Evolutionary conservation across 1,140 invertebrate genomes (phyloP).

Genomic region (Bombus superbus): DNA sequence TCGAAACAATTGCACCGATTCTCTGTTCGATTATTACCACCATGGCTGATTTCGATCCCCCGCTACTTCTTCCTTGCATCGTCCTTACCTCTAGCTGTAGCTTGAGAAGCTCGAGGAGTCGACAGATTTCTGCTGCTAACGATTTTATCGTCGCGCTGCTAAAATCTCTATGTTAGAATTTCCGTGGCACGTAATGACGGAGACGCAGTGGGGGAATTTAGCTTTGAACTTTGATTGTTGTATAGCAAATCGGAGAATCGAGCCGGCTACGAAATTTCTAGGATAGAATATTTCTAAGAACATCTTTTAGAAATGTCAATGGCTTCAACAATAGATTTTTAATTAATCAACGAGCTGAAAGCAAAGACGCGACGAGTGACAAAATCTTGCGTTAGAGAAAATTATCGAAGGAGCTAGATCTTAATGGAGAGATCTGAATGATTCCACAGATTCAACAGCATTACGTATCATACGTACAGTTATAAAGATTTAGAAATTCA

Average conservation of each 20-base stretch:
- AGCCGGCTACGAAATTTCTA: too few relatives aligned
- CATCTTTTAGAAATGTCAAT: background rate
- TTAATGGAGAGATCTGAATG: too few relatives aligned
- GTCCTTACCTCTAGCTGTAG: background rate
- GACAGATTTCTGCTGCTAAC: background rate
- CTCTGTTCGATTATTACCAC: background rate
- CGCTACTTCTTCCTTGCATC: background rate
- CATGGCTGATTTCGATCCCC: background rate
- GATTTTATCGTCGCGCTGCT: background rate
- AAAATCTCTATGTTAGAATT: background rate
- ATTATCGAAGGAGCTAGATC: background rate
- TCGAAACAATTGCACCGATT: background rate
- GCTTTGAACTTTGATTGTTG: background rate
- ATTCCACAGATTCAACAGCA: too few relatives aligned
- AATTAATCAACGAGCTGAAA: background rate
- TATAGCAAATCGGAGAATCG: background rate
- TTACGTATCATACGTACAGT: too few relatives aligned
- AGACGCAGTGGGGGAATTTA: background rate
- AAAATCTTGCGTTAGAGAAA: background rate
- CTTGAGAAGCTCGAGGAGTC: background rate
- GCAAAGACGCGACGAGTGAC: background rate
- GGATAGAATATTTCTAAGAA: background rate
- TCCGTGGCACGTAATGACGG: background rate
- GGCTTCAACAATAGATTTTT: background rate
- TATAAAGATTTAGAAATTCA: too few relatives aligned